Conservation (phyloP, 2,113 vertebrate species). For the Dendropsophus ebraccatus region DNA sequence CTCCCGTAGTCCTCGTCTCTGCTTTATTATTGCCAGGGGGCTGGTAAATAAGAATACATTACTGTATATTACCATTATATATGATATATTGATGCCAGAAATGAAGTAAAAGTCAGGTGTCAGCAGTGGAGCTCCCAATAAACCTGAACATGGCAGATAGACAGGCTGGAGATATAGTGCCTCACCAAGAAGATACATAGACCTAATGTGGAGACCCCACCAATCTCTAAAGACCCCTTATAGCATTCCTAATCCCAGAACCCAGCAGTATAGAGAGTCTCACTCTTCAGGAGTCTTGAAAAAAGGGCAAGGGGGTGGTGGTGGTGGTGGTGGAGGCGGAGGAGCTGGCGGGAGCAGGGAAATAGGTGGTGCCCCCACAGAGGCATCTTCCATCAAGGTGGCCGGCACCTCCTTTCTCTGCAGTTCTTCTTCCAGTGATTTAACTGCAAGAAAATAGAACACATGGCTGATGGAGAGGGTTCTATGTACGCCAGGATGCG, state of each 20-base stretch:
- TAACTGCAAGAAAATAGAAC: constrained; percentile 56
- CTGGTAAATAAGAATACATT: constrained; percentile 40
- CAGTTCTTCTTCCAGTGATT: constrained; percentile 34
- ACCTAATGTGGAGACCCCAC: background rate
- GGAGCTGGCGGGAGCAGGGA: constrained; percentile 47
- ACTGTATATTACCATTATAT: too few relatives aligned
- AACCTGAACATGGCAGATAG: too few relatives aligned
- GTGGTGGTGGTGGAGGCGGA: constrained; percentile 62
- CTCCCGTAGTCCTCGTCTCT: constrained; percentile 48
- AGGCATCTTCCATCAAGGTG: background rate
- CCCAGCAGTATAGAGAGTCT: constrained; percentile 35
- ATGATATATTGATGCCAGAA: too few relatives aligned
- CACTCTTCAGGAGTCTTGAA: constrained; percentile 54
- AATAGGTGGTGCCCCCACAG: background rate
- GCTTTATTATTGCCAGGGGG: constrained; percentile 50
- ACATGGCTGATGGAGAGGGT: background rate
- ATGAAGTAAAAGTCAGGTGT: too few relatives aligned
- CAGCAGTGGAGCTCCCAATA: too few relatives aligned
- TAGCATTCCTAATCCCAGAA: too few relatives aligned
- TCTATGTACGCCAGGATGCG: background rate
- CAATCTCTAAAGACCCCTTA: background rate
- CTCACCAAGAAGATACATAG: background rate
- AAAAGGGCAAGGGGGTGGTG: fast-evolving
- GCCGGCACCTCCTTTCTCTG: fast-evolving
- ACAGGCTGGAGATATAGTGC: too few relatives aligned